A percentile compares a stretch with the other conserved stretches of the same genome.
Conservation (phyloP, 2,888 invertebrate genomes). For the Spilarctia lutea region DNA sequence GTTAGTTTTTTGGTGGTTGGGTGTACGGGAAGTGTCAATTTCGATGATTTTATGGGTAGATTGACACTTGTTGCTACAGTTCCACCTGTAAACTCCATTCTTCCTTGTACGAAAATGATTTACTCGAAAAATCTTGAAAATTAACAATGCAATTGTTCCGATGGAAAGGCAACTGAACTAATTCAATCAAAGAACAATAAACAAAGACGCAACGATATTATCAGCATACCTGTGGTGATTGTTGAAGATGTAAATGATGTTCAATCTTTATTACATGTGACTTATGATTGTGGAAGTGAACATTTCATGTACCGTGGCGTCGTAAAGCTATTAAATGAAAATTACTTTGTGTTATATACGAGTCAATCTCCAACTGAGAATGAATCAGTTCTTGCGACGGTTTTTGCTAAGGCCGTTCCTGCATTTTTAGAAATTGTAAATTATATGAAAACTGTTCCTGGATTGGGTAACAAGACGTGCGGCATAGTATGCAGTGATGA, state of each 20-base stretch:
- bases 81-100: not conserved
- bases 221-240: not conserved
- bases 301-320: not conserved
- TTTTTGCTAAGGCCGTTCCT: conserved; percentile 4
- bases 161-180: not conserved
- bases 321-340: conserved; percentile 4
- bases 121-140: not conserved
- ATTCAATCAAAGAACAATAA: not conserved
- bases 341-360: conserved; percentile 11
- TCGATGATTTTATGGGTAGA: not conserved
- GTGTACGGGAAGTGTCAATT: not conserved
- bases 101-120: not conserved
- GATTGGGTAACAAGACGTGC: not conserved
- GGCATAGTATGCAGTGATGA: not conserved
- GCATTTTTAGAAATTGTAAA: not conserved
- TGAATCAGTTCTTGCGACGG: not conserved
- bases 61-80: conserved; percentile 1
- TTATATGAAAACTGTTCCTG: not conserved
- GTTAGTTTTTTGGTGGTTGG: not conserved
- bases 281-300: conserved; percentile 10
- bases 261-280: not conserved
- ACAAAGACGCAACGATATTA: not conserved
- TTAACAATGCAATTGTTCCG: not conserved
- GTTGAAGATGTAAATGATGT: conserved; percentile 2
- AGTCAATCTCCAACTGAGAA: not conserved